Percentiles rank a stretch among this genome's conserved stretches.
These are phyloP conservation scores for Turritopsis dohrnii DNA, from an alignment of 30 jellyfish, hydroid and myxozoan genomes.

Conservation along the genomic window DNA sequence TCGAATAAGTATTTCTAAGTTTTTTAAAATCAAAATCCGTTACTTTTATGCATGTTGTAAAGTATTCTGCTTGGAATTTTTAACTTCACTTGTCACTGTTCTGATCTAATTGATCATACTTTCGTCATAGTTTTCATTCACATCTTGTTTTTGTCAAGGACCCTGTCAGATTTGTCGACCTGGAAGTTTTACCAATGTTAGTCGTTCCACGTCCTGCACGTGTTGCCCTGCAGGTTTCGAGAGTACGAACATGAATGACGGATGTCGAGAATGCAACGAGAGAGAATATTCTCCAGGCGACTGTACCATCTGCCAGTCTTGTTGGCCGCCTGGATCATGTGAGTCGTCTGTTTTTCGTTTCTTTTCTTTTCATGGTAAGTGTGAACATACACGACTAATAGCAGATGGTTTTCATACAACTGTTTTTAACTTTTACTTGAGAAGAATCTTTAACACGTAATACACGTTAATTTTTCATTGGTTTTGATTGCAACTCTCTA, in stretches of 20 bases:
- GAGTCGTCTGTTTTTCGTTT: constrained; percentile 21
- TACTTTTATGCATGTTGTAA: no score
- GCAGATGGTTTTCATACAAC: no score
- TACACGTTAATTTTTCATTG: no score
- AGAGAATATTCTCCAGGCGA: constrained; percentile 82
- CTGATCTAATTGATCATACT: not conserved
- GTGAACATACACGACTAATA: no score
- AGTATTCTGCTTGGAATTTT: no score
- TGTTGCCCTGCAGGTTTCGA: constrained; percentile 95
- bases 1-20: no score
- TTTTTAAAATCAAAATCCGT: no score
- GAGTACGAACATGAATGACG: constrained; percentile 62
- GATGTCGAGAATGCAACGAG: constrained; percentile 66
- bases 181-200: constrained; percentile 69
- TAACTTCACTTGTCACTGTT: not conserved
- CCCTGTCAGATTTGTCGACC: constrained; percentile 88
- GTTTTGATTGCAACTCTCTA: no score
- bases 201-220: constrained; percentile 62
- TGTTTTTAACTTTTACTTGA: no score
- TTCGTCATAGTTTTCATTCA: not conserved
- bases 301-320: constrained; percentile 59
- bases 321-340: constrained; percentile 68
- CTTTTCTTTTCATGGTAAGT: not conserved
- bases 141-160: constrained; percentile 33
- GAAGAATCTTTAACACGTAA: no score